phyloP scores from a whole-genome alignment of 2,113 vertebrate genomes.

The Pteruthius melanotis region DNA sequence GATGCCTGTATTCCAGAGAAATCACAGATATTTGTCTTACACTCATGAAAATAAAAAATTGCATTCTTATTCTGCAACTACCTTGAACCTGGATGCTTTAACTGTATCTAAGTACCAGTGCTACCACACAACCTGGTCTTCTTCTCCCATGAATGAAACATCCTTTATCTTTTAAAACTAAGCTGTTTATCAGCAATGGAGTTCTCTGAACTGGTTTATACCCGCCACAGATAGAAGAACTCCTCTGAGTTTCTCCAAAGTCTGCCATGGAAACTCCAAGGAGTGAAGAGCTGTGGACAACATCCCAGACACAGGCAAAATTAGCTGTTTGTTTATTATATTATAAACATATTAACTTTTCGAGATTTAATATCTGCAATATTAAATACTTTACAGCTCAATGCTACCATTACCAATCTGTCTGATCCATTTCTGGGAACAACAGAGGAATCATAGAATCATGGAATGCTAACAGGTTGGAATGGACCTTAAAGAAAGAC shows the following conservation, averaged over 20 bases:
- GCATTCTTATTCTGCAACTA: not conserved
- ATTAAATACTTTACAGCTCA: not conserved
- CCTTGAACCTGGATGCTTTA: not conserved
- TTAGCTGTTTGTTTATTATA: not conserved
- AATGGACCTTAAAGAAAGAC: not conserved
- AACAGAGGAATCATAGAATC: not conserved
- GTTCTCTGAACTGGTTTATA: not conserved
- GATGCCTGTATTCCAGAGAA: not conserved
- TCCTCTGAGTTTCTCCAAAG: not conserved
- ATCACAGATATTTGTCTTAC: not conserved
- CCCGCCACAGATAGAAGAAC: not conserved
- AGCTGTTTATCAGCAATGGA: not conserved
- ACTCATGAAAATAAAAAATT: not conserved
- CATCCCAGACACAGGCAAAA: not conserved
- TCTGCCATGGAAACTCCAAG: not conserved
- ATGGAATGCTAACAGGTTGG: not conserved
- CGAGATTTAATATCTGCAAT: not conserved
- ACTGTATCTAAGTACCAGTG: rapidly evolving
- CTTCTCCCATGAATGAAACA: not conserved
- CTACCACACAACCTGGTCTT: not conserved
- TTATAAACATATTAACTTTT: not conserved
- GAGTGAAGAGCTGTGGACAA: not conserved
- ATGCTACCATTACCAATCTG: not conserved
- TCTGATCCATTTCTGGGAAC: not conserved
- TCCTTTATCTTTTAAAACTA: not conserved